Evolutionary conservation across 2,113 vertebrate genomes (phyloP).

Genomic region (Chionomys nivalis): DNA sequence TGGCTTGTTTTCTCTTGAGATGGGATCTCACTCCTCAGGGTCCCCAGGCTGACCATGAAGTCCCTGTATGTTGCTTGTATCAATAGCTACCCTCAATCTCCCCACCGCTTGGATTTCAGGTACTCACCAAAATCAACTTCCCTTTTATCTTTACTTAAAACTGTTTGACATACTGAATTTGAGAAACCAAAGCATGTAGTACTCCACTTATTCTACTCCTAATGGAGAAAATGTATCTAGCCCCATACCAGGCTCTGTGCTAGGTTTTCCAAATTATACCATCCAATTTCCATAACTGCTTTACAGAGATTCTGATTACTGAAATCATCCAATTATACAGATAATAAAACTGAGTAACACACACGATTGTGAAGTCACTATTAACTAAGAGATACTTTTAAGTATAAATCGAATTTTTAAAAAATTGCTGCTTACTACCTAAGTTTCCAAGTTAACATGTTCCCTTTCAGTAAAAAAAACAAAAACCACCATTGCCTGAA

Average conservation of each 20-base stretch:
- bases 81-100: neutral
- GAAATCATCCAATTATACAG: neutral
- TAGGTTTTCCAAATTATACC: slow-evolving; percentile 3
- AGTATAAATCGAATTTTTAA: neutral
- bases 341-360: slow-evolving; percentile 31
- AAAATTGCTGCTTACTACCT: slow-evolving; percentile 50
- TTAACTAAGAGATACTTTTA: slow-evolving; percentile 24
- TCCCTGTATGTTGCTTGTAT: neutral
- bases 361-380: neutral
- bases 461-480: neutral
- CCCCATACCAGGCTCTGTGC: neutral
- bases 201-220: neutral
- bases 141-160: neutral
- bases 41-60: neutral
- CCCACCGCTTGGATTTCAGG: neutral
- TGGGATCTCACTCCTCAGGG: too few relatives aligned
- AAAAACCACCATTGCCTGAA: neutral
- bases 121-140: neutral
- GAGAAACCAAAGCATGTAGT: slow-evolving; percentile 15
- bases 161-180: neutral
- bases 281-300: neutral
- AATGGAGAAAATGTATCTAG: neutral
- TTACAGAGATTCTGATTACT: neutral
- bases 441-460: slow-evolving; percentile 29
- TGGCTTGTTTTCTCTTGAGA: neutral